Evolutionary conservation across 2,113 vertebrate genomes (phyloP).

Genomic region (Lepus europaeus): DNA sequence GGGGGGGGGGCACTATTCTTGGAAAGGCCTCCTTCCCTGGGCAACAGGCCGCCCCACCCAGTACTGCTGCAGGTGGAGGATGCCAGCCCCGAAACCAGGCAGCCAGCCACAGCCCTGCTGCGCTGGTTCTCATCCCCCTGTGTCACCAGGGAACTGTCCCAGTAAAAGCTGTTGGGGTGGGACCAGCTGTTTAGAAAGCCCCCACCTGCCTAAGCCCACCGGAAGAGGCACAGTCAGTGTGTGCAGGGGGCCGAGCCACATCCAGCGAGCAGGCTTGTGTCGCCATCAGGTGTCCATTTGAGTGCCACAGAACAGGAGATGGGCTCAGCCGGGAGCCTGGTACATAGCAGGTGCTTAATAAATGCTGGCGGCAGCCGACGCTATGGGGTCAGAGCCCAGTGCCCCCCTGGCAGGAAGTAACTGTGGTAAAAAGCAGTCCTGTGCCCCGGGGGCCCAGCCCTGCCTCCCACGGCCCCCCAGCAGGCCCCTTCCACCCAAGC

Average conservation of each 20-base stretch:
- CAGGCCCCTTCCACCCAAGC: background rate
- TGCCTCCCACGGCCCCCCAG: background rate
- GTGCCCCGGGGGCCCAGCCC: background rate
- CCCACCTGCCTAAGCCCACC: background rate
- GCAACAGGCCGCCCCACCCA: conserved; percentile 14
- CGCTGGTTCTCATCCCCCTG: background rate
- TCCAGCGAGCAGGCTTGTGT: background rate
- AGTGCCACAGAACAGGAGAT: background rate
- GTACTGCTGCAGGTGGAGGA: background rate
- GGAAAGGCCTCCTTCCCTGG: conserved; percentile 66
- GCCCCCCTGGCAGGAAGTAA: background rate
- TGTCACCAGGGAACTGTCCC: background rate
- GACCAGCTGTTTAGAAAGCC: background rate
- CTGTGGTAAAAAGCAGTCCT: background rate
- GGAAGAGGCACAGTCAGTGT: background rate
- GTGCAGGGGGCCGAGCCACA: background rate
- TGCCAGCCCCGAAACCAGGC: background rate
- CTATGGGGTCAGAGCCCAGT: background rate
- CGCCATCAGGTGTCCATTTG: background rate
- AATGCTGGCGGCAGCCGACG: background rate
- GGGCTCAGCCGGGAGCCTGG: background rate
- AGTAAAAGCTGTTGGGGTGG: background rate
- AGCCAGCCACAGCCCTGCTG: background rate
- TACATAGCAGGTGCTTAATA: background rate
- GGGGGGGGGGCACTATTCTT: conserved; percentile 57